Conservation (phyloP, 2,888 invertebrate genomes). For the Hypomecis punctinalis region DNA sequence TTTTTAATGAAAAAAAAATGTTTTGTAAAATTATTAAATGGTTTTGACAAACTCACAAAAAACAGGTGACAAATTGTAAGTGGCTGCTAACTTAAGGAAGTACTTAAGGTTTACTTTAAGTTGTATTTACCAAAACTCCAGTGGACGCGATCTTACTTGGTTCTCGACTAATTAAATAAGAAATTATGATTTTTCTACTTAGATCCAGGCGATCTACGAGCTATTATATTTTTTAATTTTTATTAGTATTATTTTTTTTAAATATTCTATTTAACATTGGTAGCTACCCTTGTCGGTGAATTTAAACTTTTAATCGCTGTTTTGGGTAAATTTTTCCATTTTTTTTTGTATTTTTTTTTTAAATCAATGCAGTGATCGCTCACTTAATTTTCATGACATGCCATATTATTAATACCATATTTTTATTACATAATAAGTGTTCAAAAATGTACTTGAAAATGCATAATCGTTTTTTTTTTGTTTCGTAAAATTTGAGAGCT, state of each 20-base stretch:
- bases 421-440: constrained; percentile 23
- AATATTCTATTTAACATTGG: constrained; percentile 49
- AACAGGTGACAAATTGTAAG: constrained; percentile 32
- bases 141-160: constrained; percentile 53
- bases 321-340: background rate
- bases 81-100: constrained; percentile 74
- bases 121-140: constrained; percentile 63
- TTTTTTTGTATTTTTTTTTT: constrained; percentile 1
- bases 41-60: constrained; percentile 48
- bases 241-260: constrained; percentile 51
- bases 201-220: constrained; percentile 49
- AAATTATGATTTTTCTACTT: constrained; percentile 31
- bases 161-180: constrained; percentile 39
- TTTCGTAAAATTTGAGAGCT: constrained; percentile 42
- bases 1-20: too few relatives aligned
- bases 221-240: constrained; percentile 27
- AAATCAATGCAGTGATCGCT: constrained; percentile 24
- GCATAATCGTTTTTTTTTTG: constrained; percentile 44
- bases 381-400: constrained; percentile 27
- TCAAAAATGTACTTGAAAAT: constrained; percentile 25
- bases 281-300: constrained; percentile 48
- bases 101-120: constrained; percentile 61
- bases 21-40: constrained; percentile 1
- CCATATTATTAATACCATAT: constrained; percentile 35
- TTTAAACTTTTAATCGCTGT: background rate